Conservation (phyloP, 2,888 invertebrate genomes). For the Alcis repandata region DNA sequence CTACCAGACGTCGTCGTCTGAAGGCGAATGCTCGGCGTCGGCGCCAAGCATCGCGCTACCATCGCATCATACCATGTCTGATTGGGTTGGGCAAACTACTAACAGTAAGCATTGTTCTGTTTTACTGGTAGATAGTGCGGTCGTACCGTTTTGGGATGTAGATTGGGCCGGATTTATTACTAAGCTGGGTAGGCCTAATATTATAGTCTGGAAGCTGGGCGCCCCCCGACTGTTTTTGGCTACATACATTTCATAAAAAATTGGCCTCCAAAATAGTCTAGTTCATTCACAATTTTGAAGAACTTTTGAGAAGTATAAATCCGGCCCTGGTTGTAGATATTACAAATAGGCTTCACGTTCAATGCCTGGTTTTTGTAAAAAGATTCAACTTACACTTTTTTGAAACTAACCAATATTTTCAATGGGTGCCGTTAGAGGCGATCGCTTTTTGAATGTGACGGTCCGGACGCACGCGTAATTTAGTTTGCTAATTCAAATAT, state of each 20-base stretch:
- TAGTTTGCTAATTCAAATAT: conserved; percentile 15
- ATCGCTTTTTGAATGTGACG: conserved; percentile 5
- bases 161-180: not conserved
- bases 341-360: not conserved
- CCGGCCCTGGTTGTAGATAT: conserved; percentile 8
- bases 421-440: not conserved
- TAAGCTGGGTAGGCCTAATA: not conserved
- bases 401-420: not conserved
- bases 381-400: not conserved
- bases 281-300: not conserved
- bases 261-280: not conserved
- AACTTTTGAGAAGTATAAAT: not conserved
- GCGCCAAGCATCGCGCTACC: conserved; percentile 87
- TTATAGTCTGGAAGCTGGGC: too few relatives aligned
- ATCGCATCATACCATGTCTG: conserved; percentile 88
- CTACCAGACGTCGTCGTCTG: conserved; percentile 86
- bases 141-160: not conserved
- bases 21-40: conserved; percentile 88
- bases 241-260: not conserved
- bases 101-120: conserved; percentile 88
- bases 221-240: not conserved
- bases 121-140: conserved; percentile 25
- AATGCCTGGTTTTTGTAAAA: not conserved
- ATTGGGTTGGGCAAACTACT: conserved; percentile 96
- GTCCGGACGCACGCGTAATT: conserved; percentile 9